Conservation (phyloP, 2,113 vertebrate species). For the Eupsittula cactorum region DNA sequence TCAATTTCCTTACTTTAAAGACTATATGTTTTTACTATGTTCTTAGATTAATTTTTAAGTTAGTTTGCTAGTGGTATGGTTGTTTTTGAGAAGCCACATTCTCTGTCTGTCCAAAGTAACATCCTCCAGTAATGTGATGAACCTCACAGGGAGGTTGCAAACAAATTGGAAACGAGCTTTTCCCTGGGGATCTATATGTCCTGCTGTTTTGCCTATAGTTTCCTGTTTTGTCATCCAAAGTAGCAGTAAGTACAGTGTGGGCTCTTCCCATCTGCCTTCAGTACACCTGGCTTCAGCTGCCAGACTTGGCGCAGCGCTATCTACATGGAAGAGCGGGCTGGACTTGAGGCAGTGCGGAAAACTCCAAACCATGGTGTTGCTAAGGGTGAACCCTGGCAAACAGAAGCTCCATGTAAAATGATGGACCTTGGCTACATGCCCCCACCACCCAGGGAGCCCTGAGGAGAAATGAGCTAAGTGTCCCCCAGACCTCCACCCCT, state of each 20-base stretch:
- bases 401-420: background rate
- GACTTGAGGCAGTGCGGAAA: background rate
- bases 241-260: rapidly evolving
- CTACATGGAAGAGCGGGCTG: background rate
- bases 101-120: background rate
- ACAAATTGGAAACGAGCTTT: background rate
- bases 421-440: background rate
- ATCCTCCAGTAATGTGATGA: background rate
- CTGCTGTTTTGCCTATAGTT: background rate
- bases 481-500: conserved; percentile 6
- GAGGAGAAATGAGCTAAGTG: conserved; percentile 5
- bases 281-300: background rate
- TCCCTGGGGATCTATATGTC: background rate
- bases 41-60: background rate
- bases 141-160: background rate
- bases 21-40: background rate
- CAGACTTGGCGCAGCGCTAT: background rate
- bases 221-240: background rate
- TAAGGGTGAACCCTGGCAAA: background rate
- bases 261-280: background rate
- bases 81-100: background rate
- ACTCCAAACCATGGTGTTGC: background rate
- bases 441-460: background rate
- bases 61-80: background rate
- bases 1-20: background rate